Evolutionary conservation across 2,113 vertebrate genomes (phyloP).

Genomic region (Tringa solitaria): DNA sequence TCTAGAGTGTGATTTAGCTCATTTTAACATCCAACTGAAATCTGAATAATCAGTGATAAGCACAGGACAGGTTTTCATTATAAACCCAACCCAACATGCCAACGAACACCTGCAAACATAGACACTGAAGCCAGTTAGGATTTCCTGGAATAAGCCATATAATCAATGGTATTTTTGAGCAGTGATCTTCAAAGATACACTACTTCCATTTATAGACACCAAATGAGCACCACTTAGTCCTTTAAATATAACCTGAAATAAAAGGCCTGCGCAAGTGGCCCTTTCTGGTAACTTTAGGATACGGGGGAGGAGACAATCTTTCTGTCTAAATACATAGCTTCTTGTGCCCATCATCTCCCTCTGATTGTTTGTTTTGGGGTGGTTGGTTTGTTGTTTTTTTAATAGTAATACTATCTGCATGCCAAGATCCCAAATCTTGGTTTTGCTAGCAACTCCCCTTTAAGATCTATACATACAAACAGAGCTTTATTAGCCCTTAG

Average conservation of each 20-base stretch:
- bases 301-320: neutral
- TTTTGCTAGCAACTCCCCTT: neutral
- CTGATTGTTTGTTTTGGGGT: neutral
- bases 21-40: neutral
- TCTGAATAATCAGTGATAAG: neutral
- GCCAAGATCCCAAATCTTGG: neutral
- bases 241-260: conserved; percentile 23
- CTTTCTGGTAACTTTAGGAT: neutral
- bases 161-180: neutral
- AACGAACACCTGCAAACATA: neutral
- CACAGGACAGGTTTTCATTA: neutral
- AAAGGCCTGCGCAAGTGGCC: neutral
- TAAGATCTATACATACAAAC: neutral
- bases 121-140: neutral
- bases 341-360: neutral
- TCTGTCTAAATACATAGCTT: neutral
- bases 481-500: neutral
- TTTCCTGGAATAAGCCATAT: neutral
- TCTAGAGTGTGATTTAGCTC: neutral
- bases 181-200: neutral
- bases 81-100: neutral
- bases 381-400: neutral
- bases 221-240: neutral
- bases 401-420: neutral
- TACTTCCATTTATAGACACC: neutral